Evolutionary conservation across 2,113 vertebrate species (phyloP).

Genomic region (Triplophysa dalaica): DNA sequence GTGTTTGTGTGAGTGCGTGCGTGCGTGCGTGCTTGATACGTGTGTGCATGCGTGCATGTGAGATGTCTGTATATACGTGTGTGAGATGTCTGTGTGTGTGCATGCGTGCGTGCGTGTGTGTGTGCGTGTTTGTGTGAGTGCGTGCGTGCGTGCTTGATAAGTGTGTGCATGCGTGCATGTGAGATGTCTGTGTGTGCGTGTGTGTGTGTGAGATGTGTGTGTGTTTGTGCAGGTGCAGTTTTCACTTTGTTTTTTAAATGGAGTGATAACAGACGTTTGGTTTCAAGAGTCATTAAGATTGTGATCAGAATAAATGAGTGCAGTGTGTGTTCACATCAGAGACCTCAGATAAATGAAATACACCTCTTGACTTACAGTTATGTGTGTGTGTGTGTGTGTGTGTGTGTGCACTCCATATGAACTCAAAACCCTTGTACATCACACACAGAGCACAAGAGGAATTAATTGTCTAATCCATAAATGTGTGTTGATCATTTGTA

Average conservation of each 20-base stretch:
- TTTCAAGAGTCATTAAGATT: slow-evolving; percentile 74
- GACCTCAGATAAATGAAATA: slow-evolving; percentile 72
- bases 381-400: slow-evolving; percentile 73
- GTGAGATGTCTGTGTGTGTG: too few relatives aligned
- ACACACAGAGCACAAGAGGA: slow-evolving; percentile 51
- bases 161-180: slow-evolving; percentile 40
- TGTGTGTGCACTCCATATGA: slow-evolving; percentile 64
- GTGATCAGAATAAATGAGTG: slow-evolving; percentile 74
- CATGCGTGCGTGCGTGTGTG: too few relatives aligned
- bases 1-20: too few relatives aligned
- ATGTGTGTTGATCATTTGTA: slow-evolving; percentile 24
- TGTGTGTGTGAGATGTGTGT: too few relatives aligned
- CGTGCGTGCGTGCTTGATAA: too few relatives aligned
- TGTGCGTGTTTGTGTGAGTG: too few relatives aligned
- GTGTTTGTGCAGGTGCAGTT: slow-evolving; percentile 74
- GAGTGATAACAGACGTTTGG: slow-evolving; percentile 67
- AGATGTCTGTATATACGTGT: too few relatives aligned
- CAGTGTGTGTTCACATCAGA: slow-evolving; percentile 58
- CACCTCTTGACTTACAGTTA: slow-evolving; percentile 81
- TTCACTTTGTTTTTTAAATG: slow-evolving; percentile 71
- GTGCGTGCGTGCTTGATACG: too few relatives aligned
- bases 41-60: too few relatives aligned
- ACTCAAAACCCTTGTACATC: slow-evolving; percentile 73
- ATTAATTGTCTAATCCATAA: too few relatives aligned
- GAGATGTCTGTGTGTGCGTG: too few relatives aligned